Percentiles rank a stretch among this genome's conserved stretches.
These are phyloP conservation scores for Atethmia centrago DNA, from an alignment of 2,888 invertebrate genomes.

Conservation along the genomic window DNA sequence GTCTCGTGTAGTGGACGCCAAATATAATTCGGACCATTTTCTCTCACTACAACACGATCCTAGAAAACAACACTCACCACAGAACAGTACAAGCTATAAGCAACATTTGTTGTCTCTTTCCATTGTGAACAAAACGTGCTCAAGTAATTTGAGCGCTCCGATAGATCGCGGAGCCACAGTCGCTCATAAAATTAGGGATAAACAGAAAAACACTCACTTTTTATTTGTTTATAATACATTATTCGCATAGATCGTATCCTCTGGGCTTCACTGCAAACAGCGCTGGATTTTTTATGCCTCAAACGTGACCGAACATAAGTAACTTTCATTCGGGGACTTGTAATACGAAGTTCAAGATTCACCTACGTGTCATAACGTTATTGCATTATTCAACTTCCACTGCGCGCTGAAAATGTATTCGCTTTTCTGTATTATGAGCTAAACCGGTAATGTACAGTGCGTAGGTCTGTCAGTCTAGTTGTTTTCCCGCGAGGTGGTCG, in stretches of 20 bases:
- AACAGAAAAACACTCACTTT: conserved; percentile 73
- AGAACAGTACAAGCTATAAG: conserved; percentile 12
- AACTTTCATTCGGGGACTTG: conserved; percentile 66
- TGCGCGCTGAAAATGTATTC: neutral
- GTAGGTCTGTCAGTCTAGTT: neutral
- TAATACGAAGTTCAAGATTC: conserved; percentile 43
- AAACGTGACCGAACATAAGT: conserved; percentile 77
- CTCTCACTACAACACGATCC: neutral
- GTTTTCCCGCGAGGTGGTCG: conserved; percentile 18
- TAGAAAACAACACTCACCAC: neutral
- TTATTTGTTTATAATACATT: conserved; percentile 78
- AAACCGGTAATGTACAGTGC: conserved; percentile 21
- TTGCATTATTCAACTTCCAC: neutral
- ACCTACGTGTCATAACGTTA: neutral
- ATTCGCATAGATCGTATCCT: conserved; percentile 71
- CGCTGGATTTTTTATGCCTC: conserved; percentile 74
- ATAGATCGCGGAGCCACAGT: conserved; percentile 55
- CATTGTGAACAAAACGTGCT: conserved; percentile 29
- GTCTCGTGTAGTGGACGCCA: no score
- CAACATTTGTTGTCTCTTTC: conserved; percentile 12
- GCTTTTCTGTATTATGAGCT: neutral
- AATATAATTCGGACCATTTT: conserved; percentile 2
- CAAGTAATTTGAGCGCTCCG: conserved; percentile 39
- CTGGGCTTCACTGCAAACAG: conserved; percentile 70
- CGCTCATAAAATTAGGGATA: conserved; percentile 68